Evolutionary conservation across 2,888 invertebrate species (phyloP).

Genomic region (Trachelus tabidus): DNA sequence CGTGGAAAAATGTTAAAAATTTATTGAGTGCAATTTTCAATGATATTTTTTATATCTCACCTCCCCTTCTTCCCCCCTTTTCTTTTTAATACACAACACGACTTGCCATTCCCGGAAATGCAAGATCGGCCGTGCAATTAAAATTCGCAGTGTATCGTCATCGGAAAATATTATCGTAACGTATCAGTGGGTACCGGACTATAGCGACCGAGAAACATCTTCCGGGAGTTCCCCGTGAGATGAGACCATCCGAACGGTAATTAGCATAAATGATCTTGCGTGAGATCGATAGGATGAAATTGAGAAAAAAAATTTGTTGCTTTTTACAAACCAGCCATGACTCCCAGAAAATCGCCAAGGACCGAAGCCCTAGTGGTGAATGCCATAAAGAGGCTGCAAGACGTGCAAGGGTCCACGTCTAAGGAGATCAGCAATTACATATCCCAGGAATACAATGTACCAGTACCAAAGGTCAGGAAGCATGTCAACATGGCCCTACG

Average conservation of each 20-base stretch:
- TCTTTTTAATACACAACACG: background rate
- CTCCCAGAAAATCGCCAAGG: slow-evolving; percentile 41
- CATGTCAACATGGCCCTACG: slow-evolving; percentile 52
- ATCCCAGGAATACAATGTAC: slow-evolving; percentile 52
- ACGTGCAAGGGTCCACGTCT: slow-evolving; percentile 53
- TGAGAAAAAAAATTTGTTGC: background rate
- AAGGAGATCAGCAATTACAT: slow-evolving; percentile 59
- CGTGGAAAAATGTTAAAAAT: background rate
- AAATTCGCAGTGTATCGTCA: background rate
- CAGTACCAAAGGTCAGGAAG: slow-evolving; percentile 39
- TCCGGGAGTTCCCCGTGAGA: background rate
- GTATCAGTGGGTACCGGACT: background rate
- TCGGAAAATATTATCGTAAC: background rate
- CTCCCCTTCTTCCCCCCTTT: no score
- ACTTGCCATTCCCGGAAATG: background rate
- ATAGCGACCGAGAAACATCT: background rate
- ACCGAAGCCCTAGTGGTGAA: slow-evolving; percentile 55
- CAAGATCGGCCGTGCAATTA: background rate
- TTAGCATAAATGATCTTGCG: background rate
- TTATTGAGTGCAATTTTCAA: background rate
- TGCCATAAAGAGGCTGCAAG: slow-evolving; percentile 55
- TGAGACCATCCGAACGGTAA: background rate
- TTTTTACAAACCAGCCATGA: slow-evolving; percentile 23
- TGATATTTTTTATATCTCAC: background rate
- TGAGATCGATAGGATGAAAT: background rate